Conservation (phyloP, 2,888 invertebrate species). For the Eugnorisma glareosa region DNA sequence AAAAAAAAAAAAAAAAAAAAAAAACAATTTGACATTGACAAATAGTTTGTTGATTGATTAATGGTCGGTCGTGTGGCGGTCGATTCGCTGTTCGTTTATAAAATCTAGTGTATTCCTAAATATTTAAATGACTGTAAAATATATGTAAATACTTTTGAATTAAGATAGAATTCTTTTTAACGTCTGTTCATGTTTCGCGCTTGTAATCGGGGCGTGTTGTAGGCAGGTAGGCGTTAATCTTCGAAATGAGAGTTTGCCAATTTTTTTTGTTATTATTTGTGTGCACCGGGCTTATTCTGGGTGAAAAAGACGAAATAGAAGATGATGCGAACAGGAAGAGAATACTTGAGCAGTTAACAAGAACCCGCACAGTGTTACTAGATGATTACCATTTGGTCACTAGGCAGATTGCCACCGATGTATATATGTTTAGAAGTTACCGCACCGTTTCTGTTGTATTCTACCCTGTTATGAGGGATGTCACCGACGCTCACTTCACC, state of each 20-base stretch:
- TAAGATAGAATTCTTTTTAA: constrained; percentile 26
- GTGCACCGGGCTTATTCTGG: constrained; percentile 79
- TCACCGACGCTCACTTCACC: constrained; percentile 86
- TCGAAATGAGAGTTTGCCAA: constrained; percentile 80
- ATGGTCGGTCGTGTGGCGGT: constrained; percentile 25
- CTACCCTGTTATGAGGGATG: constrained; percentile 84
- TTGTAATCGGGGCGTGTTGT: constrained; percentile 56
- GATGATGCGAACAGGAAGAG: constrained; percentile 82
- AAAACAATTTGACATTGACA: constrained; percentile 43
- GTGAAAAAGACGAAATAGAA: constrained; percentile 80
- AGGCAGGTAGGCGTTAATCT: constrained; percentile 76
- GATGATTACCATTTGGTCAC: constrained; percentile 86
- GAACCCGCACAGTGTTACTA: constrained; percentile 83
- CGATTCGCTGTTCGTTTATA: constrained; percentile 6
- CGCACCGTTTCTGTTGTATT: constrained; percentile 87
- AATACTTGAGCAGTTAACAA: constrained; percentile 84
- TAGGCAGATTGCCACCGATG: constrained; percentile 86
- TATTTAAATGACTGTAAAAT: constrained; percentile 29
- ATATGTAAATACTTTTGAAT: constrained; percentile 44
- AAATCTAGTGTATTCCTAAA: constrained; percentile 28
- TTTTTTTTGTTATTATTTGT: constrained; percentile 81
- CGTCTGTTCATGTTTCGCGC: constrained; percentile 46
- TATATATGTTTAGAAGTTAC: constrained; percentile 87
- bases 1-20: no score
- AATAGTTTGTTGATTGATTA: constrained; percentile 58